Evolutionary conservation across 2,113 vertebrate genomes (phyloP).

Genomic region (Nothocercus julius): DNA sequence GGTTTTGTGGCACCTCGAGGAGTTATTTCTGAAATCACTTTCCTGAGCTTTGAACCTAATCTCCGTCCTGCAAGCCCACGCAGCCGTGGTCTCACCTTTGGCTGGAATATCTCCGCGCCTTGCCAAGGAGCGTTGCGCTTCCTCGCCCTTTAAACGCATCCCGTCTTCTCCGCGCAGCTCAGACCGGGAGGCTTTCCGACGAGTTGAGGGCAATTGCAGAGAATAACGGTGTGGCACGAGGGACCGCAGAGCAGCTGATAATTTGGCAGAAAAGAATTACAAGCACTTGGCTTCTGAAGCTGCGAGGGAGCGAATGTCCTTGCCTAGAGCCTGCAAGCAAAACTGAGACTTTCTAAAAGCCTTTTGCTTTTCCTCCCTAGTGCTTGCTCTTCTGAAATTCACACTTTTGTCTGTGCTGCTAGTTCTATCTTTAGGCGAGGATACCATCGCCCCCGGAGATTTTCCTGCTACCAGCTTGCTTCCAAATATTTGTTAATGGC

Average conservation of each 20-base stretch:
- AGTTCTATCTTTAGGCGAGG: not conserved
- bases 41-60: constrained; percentile 20
- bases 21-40: constrained; percentile 15
- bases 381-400: not conserved
- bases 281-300: not conserved
- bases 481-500: constrained; percentile 28
- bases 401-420: not conserved
- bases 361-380: not conserved
- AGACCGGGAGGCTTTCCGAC: constrained; percentile 28
- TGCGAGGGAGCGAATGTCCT: not conserved
- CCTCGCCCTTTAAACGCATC: constrained; percentile 45
- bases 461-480: not conserved
- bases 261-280: constrained; percentile 33
- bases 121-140: constrained; percentile 29
- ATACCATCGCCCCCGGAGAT: not conserved
- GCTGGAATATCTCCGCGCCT: constrained; percentile 38
- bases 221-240: constrained; percentile 47
- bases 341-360: not conserved
- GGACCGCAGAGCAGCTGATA: constrained; percentile 22
- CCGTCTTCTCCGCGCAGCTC: constrained; percentile 11
- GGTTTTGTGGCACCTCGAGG: not conserved
- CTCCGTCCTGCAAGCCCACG: not conserved
- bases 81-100: constrained; percentile 50
- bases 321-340: constrained; percentile 5
- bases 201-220: constrained; percentile 25